Evolutionary conservation across 2,113 vertebrate genomes (phyloP), one percentile per base, ranked within the genome.

Genomic region (Procavia capensis): DNA sequence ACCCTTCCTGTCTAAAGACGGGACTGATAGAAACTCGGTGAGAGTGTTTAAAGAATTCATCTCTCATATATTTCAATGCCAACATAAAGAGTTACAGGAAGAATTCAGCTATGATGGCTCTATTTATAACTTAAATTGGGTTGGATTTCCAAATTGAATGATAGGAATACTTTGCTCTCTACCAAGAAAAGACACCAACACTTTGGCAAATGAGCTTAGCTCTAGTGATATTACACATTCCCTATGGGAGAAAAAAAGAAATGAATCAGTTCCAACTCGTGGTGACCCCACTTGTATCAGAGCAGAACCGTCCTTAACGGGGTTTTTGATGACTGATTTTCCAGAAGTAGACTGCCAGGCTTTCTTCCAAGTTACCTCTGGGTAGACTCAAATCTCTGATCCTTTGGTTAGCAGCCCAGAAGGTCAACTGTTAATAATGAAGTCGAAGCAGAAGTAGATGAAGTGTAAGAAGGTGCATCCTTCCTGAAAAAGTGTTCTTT

Each of bases 161-260:
- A 96, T 91, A 95, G 90, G 93, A 98, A 98, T 98, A 97, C 98
- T 94, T 97, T 98, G 94, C 96, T 98, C 95, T 59, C 90, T 79
- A 94, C 81, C 66, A 79, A 97, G 96, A 91, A 98, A 98, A 98
- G 98, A 97, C 96, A 98, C 97, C 98, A 98, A 99, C 98, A 97
- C 98, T 98, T 96, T 85, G 97, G 98, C 96, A 98, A 98, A 98
- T 98, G 98, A 98, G 98, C 98, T 99, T 98, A 98, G 98, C 98
- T 97, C 98, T 98, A 98, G 98, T 98, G 98, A 98, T 98, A 98
- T 98, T 98, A 98, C 97, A 98, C 97, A 98, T 97, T 98, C 97
- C 97, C 88, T 91, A 50, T 34, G 96, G 93, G 89, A 87, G 81
- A 78, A 76, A 66, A 68, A 83, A 68, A 27, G n/a, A n/a, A 27